Conservation (phyloP, 1,140 invertebrate species). For the Elymnias hypermnestra region DNA sequence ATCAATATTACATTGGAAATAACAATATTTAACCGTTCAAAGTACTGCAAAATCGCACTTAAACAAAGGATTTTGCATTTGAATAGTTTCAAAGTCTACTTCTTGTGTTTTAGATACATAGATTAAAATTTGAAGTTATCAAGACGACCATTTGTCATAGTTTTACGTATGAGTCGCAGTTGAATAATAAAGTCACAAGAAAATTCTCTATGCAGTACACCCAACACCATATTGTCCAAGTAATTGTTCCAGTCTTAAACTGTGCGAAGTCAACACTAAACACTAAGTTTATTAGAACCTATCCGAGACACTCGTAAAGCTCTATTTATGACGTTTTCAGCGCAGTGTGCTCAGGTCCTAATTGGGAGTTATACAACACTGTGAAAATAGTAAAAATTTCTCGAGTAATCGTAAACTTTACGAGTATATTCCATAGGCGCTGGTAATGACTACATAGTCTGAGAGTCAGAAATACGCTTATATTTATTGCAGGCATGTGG, state of each 20-base stretch:
- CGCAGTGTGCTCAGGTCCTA: conserved; percentile 35
- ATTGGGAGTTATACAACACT: conserved; percentile 38
- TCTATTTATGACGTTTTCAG: conserved; percentile 39
- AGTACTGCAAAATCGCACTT: too few relatives aligned
- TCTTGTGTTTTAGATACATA: too few relatives aligned
- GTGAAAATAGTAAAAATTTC: conserved; percentile 23
- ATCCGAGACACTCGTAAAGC: conserved; percentile 43
- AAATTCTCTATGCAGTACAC: conserved; percentile 19
- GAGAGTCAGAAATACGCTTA: conserved; percentile 2
- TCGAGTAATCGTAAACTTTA: conserved; percentile 24
- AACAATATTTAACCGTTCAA: too few relatives aligned
- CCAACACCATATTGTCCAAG: conserved; percentile 13
- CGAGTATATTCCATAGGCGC: conserved; percentile 10
- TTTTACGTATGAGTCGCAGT: too few relatives aligned
- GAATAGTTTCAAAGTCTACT: too few relatives aligned
- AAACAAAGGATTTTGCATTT: too few relatives aligned
- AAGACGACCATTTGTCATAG: too few relatives aligned
- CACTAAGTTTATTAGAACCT: conserved; percentile 42
- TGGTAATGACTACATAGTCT: conserved; percentile 17
- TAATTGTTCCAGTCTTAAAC: conserved; percentile 40
- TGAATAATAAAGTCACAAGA: conserved; percentile 3
- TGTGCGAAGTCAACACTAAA: conserved; percentile 46
- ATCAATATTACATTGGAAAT: too few relatives aligned
- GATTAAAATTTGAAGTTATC: too few relatives aligned
- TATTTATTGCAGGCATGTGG: too few relatives aligned